phyloP scores from a whole-genome alignment of 2,113 vertebrate species.

The Bufo gargarizans region DNA sequence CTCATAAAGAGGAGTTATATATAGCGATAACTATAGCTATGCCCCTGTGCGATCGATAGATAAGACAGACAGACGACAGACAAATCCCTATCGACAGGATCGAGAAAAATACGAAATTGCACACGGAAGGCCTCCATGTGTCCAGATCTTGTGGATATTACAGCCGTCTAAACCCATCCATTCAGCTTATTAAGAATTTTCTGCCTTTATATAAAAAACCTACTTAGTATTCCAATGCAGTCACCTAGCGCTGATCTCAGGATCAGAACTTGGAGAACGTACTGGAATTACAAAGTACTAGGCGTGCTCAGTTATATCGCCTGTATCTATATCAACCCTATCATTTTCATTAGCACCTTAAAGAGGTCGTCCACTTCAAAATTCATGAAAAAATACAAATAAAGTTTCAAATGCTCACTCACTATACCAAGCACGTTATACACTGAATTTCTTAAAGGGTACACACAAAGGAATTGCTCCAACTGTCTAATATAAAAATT shows the following conservation, averaged over 20 bases:
- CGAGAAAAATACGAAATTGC: no score
- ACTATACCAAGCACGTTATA: no score
- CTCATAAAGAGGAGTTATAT: no score
- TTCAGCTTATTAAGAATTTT: neutral
- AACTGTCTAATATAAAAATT: no score
- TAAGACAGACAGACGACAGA: no score
- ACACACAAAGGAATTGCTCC: no score
- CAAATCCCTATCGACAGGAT: no score
- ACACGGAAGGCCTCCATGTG: no score
- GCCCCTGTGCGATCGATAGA: no score
- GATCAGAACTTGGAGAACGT: neutral
- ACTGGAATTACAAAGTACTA: neutral
- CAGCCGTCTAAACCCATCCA: neutral
- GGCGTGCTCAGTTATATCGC: neutral
- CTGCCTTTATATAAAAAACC: neutral
- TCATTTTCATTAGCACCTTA: neutral
- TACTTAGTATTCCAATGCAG: neutral
- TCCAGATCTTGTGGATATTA: neutral
- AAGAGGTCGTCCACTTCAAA: neutral
- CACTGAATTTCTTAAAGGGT: no score
- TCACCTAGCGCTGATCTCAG: neutral
- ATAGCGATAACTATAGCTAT: no score
- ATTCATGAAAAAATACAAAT: neutral
- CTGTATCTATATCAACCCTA: neutral
- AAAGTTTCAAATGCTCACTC: no score